phyloP scores from a whole-genome alignment of 2,797 vertebrate genomes.

The Borostomias antarcticus region DNA sequence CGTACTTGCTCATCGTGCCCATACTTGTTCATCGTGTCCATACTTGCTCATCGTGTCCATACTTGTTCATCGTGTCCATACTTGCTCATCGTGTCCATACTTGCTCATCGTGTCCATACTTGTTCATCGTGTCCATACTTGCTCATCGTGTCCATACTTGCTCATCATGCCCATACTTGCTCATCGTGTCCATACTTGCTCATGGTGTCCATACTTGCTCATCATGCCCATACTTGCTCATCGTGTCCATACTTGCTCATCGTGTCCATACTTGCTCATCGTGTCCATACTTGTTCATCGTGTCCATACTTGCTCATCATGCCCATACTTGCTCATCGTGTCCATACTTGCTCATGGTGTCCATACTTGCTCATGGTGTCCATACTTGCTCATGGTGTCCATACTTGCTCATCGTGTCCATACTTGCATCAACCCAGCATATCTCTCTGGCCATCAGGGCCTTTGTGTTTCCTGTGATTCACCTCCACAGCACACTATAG shows the following conservation, averaged over 20 bases:
- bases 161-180: constrained; percentile 69
- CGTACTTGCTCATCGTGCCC: constrained; percentile 72
- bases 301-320: constrained; percentile 68
- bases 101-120: constrained; percentile 68
- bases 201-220: constrained; percentile 69
- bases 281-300: constrained; percentile 68
- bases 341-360: constrained; percentile 68
- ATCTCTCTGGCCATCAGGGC: constrained; percentile 54
- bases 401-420: constrained; percentile 73
- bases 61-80: constrained; percentile 68
- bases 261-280: constrained; percentile 69
- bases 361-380: constrained; percentile 68
- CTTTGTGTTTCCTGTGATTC: too few relatives aligned
- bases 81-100: constrained; percentile 68
- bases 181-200: constrained; percentile 69
- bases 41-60: constrained; percentile 68
- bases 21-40: too few relatives aligned
- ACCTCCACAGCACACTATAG: too few relatives aligned
- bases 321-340: constrained; percentile 68
- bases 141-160: constrained; percentile 68
- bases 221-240: constrained; percentile 70
- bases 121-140: constrained; percentile 68
- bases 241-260: constrained; percentile 70
- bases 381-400: constrained; percentile 68
- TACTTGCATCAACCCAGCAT: neutral